phyloP scores from a whole-genome alignment of 2,797 vertebrate genomes.

The Eulemur rubriventer region DNA sequence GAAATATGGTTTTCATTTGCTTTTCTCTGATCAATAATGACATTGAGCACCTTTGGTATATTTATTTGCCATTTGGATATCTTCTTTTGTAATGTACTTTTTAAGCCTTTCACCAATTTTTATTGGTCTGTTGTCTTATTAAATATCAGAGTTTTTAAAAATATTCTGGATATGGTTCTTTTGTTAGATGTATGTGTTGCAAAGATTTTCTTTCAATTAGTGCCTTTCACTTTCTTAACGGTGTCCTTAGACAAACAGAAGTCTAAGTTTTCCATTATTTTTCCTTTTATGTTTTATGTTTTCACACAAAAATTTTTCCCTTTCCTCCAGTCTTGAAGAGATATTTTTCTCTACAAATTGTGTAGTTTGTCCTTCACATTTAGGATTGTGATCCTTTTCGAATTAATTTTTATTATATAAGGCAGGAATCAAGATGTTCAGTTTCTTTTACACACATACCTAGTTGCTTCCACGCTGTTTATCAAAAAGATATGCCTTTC shows the following conservation, averaged over 20 bases:
- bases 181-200: not conserved
- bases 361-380: not conserved
- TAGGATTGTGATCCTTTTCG: not conserved
- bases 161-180: not conserved
- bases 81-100: not conserved
- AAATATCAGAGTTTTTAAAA: not conserved
- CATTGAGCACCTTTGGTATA: not conserved
- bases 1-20: conserved; percentile 8
- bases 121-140: not conserved
- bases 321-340: not conserved
- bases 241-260: conserved; percentile 1
- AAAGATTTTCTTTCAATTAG: not conserved
- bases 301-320: not conserved
- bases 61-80: not conserved
- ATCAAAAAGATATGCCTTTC: not conserved
- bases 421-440: not conserved
- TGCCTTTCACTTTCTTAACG: conserved; percentile 26
- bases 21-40: conserved; percentile 10
- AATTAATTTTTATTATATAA: not conserved
- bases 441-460: not conserved
- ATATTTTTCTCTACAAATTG: not conserved
- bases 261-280: not conserved
- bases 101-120: not conserved
- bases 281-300: not conserved
- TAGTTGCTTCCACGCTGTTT: not conserved